Conservation (phyloP, 1,140 invertebrate genomes). For the Theocolax elegans region DNA sequence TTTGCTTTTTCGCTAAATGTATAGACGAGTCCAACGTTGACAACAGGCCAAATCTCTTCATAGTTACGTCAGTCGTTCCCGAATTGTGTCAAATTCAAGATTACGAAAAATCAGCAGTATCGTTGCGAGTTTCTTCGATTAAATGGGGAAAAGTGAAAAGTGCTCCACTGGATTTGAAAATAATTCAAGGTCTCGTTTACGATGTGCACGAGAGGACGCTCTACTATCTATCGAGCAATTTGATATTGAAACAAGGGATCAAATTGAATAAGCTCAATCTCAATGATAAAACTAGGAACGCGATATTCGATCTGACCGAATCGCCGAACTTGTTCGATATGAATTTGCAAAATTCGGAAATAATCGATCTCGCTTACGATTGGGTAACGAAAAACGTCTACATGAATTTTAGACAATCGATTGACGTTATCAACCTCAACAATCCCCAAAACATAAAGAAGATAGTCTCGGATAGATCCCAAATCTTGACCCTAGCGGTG, state of each 20-base stretch:
- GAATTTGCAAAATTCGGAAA: too few species aligned
- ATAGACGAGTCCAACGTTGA: too few species aligned
- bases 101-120: too few species aligned
- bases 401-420: neutral
- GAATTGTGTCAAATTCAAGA: neutral
- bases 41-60: neutral
- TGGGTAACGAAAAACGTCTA: neutral
- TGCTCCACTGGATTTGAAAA: constrained; percentile 20
- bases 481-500: neutral
- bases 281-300: too few species aligned
- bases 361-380: neutral
- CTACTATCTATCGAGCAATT: neutral
- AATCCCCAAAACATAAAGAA: neutral
- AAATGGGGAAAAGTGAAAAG: constrained; percentile 25
- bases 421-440: neutral
- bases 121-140: constrained; percentile 23
- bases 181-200: neutral
- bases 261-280: too few species aligned
- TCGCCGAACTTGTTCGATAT: too few species aligned
- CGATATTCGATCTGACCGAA: neutral
- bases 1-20: too few species aligned
- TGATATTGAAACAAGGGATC: too few species aligned
- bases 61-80: neutral
- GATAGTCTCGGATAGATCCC: neutral
- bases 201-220: neutral